Evolutionary conservation across 2,888 invertebrate genomes (phyloP), one percentile per base, ranked within the genome.

Genomic region (Drosophila meridiana): DNA sequence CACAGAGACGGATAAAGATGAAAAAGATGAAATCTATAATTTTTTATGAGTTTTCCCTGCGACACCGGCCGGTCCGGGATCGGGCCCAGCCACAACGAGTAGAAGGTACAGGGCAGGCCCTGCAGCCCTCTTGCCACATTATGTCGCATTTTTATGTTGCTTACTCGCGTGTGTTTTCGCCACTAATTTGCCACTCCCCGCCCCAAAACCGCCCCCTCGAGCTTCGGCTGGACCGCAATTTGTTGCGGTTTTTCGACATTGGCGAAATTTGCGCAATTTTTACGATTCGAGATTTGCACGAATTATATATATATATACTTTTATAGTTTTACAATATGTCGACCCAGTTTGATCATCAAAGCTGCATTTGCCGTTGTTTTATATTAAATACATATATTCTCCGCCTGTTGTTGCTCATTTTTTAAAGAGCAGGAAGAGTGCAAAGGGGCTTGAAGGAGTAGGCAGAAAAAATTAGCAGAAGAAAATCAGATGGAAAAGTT

Each of bases 1-100:
- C n/a, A n/a, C n/a, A n/a, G n/a, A n/a, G n/a, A n/a, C n/a, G n/a
- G n/a, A n/a, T n/a, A n/a, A n/a, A n/a, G n/a, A n/a, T n/a, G n/a
- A n/a, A 89, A 90, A 89, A 89, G 78, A 87, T 84, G 85, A 77
- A 86, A 87, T 87, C 89, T 87, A 87, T 87, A 87, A 87, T 87
- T 87, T 87, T 89, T 87, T 87, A 87, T 89, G 76, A 62, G 84
- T 74, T 69, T 68, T 73, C 69, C 57, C 62, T 86, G 80, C 82
- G 79, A 73, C 80, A 73, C 63, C 72, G 71, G 77, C 50, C 63
- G 65, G 45, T 11, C 20, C 36, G 13, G 48, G 34, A 26, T 20
- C 56, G 36, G 34, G 20, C 26, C 28, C 34, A 34, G 2, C 34
- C 9, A 5, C 36, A 34, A 26, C 5, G 30, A 7, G 28, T 9